Conservation (phyloP, 2,888 invertebrate genomes). For the Lithophane semibrunnea region DNA sequence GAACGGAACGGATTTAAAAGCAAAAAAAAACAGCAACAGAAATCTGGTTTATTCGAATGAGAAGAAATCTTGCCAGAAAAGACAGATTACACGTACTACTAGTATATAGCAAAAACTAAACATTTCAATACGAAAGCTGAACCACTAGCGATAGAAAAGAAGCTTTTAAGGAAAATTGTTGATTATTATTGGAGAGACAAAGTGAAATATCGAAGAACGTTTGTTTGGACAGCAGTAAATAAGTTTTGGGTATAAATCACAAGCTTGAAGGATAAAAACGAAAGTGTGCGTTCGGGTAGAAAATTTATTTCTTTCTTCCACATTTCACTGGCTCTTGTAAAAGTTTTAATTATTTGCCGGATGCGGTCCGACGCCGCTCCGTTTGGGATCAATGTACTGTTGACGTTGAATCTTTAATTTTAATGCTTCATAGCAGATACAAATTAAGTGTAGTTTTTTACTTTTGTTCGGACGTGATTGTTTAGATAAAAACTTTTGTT, state of each 20-base stretch:
- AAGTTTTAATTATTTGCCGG: constrained; percentile 89
- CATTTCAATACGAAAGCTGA: constrained; percentile 66
- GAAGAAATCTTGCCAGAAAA: constrained; percentile 38
- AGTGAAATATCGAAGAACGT: constrained; percentile 62
- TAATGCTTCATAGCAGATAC: constrained; percentile 70
- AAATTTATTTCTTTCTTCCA: constrained; percentile 86
- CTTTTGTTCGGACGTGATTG: constrained; percentile 44
- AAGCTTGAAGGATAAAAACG: constrained; percentile 83
- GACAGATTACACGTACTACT: constrained; percentile 57
- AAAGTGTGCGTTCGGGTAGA: constrained; percentile 84
- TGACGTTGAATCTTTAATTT: constrained; percentile 75
- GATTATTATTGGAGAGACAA: constrained; percentile 63
- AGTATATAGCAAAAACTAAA: constrained; percentile 70
- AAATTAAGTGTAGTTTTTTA: constrained; percentile 61
- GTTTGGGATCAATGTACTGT: constrained; percentile 80
- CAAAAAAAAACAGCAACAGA: constrained; percentile 9
- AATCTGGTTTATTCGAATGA: constrained; percentile 21
- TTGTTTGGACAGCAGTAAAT: constrained; percentile 68
- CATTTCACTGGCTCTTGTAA: constrained; percentile 84
- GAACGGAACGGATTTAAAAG: constrained; percentile 23
- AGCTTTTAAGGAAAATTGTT: constrained; percentile 51
- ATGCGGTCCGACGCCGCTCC: constrained; percentile 79
- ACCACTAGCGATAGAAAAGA: constrained; percentile 34
- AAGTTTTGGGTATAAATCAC: constrained; percentile 82
- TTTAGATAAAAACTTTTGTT: constrained; percentile 42